Evolutionary conservation across 2,888 invertebrate genomes (phyloP), one percentile per base, ranked within the genome.

Genomic region (Palloptera scutellata): DNA sequence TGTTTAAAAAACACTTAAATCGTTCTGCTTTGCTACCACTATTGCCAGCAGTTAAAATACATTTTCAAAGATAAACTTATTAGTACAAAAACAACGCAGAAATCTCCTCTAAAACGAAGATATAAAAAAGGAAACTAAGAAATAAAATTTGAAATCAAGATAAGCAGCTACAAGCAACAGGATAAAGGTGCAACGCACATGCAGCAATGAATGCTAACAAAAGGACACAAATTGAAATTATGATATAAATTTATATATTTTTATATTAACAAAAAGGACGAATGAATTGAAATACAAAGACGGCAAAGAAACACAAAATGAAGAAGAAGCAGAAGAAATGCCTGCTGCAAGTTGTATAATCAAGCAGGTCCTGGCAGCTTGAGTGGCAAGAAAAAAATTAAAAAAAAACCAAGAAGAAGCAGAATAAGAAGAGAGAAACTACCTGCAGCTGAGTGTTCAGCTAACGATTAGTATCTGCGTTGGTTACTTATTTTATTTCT

Each of bases 131-230:
- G 12, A 15, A 60, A 72, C 30, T 30, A 62, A 73, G 74, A 40
- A 58, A 65, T 43, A 17, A 19, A 19, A 53, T 43, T 41, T 67
- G n/a, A 68, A 70, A 71, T 63, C 70, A 63, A 61, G 57, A 69
- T 68, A 70, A 75, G 72, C 72, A 73, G 12, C 13, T 70, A 68
- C 69, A 12, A 30, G 69, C 73, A 73, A 70, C 68, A 70, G 57
- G 60, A 48, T n/a, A 63, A 66, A 69, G 69, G 66, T 69, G 69
- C 61, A 69, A 66, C 51, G 41, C 41, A 63, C 15, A 51, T 41
- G 17, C 12, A 45, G 51, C 41, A 20, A 51, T 65, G 40, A 20
- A 51, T 65, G 40, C 10, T 55, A 53, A 58, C 40, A 64, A 64
- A 64, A 59, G 43, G 40, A 61, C 55, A 61, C 66, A 61, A 64